These are phyloP conservation scores for Anthopleura sola DNA, from an alignment of 64 coral and sea anemone genomes.

Conservation along the genomic window DNA sequence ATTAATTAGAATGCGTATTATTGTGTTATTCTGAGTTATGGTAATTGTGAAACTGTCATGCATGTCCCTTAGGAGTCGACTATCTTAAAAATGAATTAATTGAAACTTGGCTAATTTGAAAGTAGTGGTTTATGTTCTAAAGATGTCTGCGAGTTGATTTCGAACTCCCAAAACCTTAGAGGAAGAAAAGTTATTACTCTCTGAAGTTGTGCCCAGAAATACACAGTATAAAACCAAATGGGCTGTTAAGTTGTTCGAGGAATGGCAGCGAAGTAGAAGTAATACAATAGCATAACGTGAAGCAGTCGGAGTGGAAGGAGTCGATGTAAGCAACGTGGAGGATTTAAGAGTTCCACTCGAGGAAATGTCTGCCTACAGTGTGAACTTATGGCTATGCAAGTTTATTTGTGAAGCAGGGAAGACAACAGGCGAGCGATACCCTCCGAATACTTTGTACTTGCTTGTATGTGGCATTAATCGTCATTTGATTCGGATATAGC, in stretches of 20 bases:
- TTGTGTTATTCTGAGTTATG: not conserved
- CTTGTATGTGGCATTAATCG: not conserved
- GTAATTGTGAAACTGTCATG: not conserved
- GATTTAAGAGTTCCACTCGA: conserved; percentile 46
- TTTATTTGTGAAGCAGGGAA: conserved; percentile 43
- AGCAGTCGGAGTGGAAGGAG: conserved; percentile 19
- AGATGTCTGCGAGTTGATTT: not conserved
- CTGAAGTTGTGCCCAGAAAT: conserved; percentile 33
- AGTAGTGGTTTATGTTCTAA: not conserved
- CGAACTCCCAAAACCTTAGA: conserved; percentile 6
- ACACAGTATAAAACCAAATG: conserved; percentile 41
- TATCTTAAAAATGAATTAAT: not conserved
- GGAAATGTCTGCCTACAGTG: conserved; percentile 31
- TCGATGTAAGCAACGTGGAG: not conserved
- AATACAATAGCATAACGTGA: not conserved
- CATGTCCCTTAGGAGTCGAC: conserved; percentile 1
- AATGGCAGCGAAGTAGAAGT: not conserved
- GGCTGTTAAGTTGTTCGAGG: conserved; percentile 29
- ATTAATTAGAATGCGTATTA: not conserved
- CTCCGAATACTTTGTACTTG: conserved; percentile 10
- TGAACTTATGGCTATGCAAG: conserved; percentile 42
- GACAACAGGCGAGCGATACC: conserved; percentile 24
- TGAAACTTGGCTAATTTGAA: not conserved
- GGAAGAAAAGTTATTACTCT: conserved; percentile 26
- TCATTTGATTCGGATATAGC: not conserved